These are phyloP conservation scores for Platypus cylindrus DNA, from an alignment of 2,888 invertebrate species.

Conservation along the genomic window DNA sequence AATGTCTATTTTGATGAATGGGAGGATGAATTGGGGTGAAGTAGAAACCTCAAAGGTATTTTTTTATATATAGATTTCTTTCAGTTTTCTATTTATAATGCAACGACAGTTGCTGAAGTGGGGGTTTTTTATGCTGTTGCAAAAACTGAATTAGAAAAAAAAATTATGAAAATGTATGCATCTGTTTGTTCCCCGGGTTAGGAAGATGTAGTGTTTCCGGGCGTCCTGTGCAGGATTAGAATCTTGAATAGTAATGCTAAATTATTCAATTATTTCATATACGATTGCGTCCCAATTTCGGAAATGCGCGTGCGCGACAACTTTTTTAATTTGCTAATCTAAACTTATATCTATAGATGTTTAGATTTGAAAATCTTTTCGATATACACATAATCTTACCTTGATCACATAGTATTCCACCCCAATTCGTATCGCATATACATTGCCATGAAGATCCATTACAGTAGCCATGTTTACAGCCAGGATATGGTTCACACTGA, in stretches of 20 bases:
- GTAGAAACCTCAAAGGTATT: constrained; percentile 17
- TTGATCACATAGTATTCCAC: constrained; percentile 95
- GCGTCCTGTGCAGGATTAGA: background rate
- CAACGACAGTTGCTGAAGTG: constrained; percentile 30
- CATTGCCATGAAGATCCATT: constrained; percentile 90
- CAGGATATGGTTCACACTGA: constrained; percentile 89
- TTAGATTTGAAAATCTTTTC: background rate
- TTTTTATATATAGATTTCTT: constrained; percentile 23
- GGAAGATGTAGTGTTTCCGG: background rate
- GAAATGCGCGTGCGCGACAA: too few relatives aligned
- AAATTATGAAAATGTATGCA: constrained; percentile 17
- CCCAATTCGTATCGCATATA: constrained; percentile 96
- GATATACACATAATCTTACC: constrained; percentile 35
- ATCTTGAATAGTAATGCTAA: background rate
- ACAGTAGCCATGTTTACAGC: constrained; percentile 93
- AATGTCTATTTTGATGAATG: constrained; percentile 26
- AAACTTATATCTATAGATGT: background rate
- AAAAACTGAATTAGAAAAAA: too few relatives aligned
- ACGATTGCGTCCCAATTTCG: too few relatives aligned
- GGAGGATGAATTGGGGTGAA: constrained; percentile 22
- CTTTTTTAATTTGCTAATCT: too few relatives aligned
- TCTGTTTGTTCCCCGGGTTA: constrained; percentile 17
- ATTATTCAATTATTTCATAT: too few relatives aligned
- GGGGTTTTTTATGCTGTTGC: constrained; percentile 8
- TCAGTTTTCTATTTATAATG: too few relatives aligned